Evolutionary conservation across 2,797 vertebrate genomes (phyloP), one percentile per base, ranked within the genome.

Genomic region (Anguilla pacifica): DNA sequence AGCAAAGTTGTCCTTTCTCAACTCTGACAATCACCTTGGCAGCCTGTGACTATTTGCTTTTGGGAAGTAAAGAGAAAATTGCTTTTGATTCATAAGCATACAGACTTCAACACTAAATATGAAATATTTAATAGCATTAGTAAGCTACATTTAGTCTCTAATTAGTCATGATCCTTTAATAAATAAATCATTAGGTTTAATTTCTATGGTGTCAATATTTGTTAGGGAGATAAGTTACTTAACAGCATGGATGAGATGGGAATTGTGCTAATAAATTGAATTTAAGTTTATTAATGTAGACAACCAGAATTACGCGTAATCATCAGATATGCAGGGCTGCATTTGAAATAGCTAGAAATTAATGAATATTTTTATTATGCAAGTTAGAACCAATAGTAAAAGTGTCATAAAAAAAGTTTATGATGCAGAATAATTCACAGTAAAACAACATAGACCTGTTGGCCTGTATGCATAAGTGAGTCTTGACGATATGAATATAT

Each of bases 171-270:
- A n/a, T 70, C 85, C 51, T 86, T 51, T 86, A 67, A 49, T 85
- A 85, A 85, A 46, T 86, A 49, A 43, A 35, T 86, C 39, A 25
- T 59, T 35, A 79, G 31, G 70, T 79, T 51, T 74, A 53, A 86
- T 53, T 72, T 57, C 55, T 35, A 70, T 55, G 49, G 39, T 83
- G 88, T 82, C 77, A 88, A 70, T 88, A 67, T 88, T 86, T 88
- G 77, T 83, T 83, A 72, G 25, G 46, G 74, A n/a, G 85, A 86
- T 83, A 59, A 49, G n/a, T 83, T 86, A 83, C 25, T 86, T 83
- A 86, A 67, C 39, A 70, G 72, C 57, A 55, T 51, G 28, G 72
- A 22, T 35, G 70, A 61, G 72, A 25, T 84, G 35, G 67, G 67
- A 72, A 46, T 85, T 46, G 59, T 64, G 19, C 61, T 61, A 64